These are phyloP conservation scores for Laupala kohalensis DNA, from an alignment of 1,140 invertebrate genomes.

Conservation along the genomic window DNA sequence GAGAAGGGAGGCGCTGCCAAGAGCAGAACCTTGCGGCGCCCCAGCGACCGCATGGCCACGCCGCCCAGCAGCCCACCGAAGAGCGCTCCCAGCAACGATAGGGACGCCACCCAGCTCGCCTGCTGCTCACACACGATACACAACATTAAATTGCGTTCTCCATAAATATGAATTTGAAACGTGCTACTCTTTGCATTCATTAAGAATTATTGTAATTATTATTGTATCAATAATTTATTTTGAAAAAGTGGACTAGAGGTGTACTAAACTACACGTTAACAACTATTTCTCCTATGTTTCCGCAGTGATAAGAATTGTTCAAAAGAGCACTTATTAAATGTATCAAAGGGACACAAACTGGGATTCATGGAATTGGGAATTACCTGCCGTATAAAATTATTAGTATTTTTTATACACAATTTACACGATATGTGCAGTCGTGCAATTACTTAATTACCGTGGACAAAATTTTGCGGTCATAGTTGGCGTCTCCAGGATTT, in stretches of 20 bases:
- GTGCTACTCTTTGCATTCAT: background rate
- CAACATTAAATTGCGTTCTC: too few relatives aligned
- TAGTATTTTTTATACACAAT: too few relatives aligned
- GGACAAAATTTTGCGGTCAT: too few relatives aligned
- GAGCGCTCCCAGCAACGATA: constrained; percentile 59
- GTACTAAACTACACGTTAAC: background rate
- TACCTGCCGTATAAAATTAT: too few relatives aligned
- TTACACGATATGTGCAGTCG: too few relatives aligned
- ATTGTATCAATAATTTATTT: background rate
- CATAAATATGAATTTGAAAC: background rate
- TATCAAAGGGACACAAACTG: too few relatives aligned
- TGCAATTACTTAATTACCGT: too few relatives aligned
- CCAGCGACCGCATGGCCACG: constrained; percentile 51
- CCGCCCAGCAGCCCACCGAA: constrained; percentile 64
- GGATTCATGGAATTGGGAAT: too few relatives aligned
- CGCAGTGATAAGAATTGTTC: too few relatives aligned
- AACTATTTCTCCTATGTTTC: too few relatives aligned
- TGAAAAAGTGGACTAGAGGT: background rate
- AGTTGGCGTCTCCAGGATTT: too few relatives aligned
- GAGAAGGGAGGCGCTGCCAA: constrained; percentile 56
- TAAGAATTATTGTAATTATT: background rate
- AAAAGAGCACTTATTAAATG: too few relatives aligned
- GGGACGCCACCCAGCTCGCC: constrained; percentile 67
- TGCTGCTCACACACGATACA: constrained; percentile 58
- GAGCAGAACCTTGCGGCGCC: constrained; percentile 51